phyloP scores from a whole-genome alignment of 2,113 vertebrate species.

The Cyprinodon variegatus region DNA sequence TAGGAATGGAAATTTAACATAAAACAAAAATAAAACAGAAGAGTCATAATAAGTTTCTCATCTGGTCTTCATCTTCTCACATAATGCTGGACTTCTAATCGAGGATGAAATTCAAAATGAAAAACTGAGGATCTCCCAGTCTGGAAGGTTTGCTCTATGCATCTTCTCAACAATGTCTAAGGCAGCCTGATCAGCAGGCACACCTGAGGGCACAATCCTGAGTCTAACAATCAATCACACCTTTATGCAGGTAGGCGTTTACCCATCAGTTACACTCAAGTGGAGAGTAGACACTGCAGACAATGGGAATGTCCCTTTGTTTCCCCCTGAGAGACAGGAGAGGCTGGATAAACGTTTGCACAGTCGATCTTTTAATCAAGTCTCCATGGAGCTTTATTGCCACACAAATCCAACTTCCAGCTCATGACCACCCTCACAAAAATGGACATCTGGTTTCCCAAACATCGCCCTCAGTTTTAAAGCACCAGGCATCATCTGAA shows the following conservation, averaged over 20 bases:
- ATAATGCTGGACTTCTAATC: constrained; percentile 3
- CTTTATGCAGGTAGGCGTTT: constrained; percentile 72
- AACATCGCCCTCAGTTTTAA: constrained; percentile 44
- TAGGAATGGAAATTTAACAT: constrained; percentile 2
- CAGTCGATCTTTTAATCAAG: constrained; percentile 70
- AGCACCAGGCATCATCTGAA: constrained; percentile 20
- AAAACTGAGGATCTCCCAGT: constrained; percentile 13
- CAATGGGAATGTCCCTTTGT: constrained; percentile 69
- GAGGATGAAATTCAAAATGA: constrained; percentile 1
- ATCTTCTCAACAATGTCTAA: constrained; percentile 20
- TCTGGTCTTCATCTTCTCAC: constrained; percentile 31
- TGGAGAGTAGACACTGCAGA: constrained; percentile 58
- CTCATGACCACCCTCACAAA: constrained; percentile 50
- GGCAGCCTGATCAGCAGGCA: constrained; percentile 38
- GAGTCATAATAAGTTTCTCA: constrained; percentile 64
- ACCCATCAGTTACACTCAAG: constrained; percentile 74
- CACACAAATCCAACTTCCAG: constrained; percentile 69
- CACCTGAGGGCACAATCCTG: constrained; percentile 56
- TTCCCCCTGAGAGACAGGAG: constrained; percentile 55
- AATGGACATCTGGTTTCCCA: constrained; percentile 66
- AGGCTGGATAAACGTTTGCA: constrained; percentile 75
- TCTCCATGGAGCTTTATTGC: constrained; percentile 70
- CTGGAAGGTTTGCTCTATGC: constrained; percentile 21
- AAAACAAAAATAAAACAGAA: constrained; percentile 28
- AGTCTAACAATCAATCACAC: constrained; percentile 72